These are phyloP conservation scores for Neostethus bicornis DNA, from an alignment of 2,797 vertebrate genomes.

Conservation along the genomic window DNA sequence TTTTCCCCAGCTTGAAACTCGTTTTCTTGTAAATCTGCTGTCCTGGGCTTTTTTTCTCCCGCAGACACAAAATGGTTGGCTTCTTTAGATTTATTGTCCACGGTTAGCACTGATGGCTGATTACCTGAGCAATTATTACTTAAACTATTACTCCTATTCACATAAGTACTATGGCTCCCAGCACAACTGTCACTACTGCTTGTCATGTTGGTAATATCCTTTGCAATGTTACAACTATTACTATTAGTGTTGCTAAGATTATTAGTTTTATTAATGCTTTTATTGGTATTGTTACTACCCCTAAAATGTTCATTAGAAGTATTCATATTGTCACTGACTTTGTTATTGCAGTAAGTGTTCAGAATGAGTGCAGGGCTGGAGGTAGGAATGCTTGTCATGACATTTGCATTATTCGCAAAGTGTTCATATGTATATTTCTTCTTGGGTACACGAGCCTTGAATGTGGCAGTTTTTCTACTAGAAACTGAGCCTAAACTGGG, in stretches of 20 bases:
- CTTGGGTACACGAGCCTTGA: conserved; percentile 90
- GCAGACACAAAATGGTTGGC: conserved; percentile 52
- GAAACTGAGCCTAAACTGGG: conserved; percentile 75
- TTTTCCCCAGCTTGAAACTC: conserved; percentile 52
- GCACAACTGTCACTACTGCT: conserved; percentile 57
- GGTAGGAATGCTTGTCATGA: conserved; percentile 63
- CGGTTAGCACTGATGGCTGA: conserved; percentile 62
- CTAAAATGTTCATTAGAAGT: conserved; percentile 49
- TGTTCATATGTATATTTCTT: conserved; percentile 86
- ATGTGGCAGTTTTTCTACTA: conserved; percentile 91
- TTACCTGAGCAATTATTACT: conserved; percentile 75
- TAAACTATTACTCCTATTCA: conserved; percentile 61
- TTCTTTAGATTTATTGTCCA: conserved; percentile 58
- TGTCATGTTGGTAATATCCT: conserved; percentile 34
- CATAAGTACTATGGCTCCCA: conserved; percentile 59
- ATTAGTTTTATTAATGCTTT: conserved; percentile 54
- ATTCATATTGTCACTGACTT: conserved; percentile 46
- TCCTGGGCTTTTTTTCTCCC: conserved; percentile 57
- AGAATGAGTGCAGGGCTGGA: conserved; percentile 60
- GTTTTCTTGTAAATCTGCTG: conserved; percentile 53
- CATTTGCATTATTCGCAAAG: conserved; percentile 67
- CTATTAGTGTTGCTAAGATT: conserved; percentile 37
- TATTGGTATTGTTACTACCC: conserved; percentile 56
- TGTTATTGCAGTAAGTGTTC: conserved; percentile 65
- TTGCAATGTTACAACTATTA: conserved; percentile 46